phyloP scores from a whole-genome alignment of 2,113 vertebrate species.

The Prunella fulvescens region DNA sequence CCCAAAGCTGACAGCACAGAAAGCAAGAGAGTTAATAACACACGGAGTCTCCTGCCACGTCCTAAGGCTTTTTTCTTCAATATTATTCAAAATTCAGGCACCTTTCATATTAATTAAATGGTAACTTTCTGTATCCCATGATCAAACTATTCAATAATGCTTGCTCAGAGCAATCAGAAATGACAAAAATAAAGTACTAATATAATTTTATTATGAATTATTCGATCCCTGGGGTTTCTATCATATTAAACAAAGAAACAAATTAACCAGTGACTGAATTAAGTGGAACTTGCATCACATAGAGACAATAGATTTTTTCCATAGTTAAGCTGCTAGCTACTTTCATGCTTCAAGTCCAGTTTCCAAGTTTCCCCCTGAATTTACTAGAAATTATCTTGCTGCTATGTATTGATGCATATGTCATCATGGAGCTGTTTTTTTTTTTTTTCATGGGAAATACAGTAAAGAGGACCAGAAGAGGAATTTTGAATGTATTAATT shows the following conservation, averaged over 20 bases:
- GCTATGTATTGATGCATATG: neutral
- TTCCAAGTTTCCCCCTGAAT: neutral
- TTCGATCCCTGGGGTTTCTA: conserved; percentile 64
- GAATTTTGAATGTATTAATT: neutral
- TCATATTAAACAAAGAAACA: conserved; percentile 69
- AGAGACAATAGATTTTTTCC: conserved; percentile 37
- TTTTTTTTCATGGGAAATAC: neutral
- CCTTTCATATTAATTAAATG: conserved; percentile 65
- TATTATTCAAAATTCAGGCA: conserved; percentile 61
- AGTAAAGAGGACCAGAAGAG: neutral
- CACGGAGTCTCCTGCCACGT: neutral
- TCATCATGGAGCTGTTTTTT: neutral
- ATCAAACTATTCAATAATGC: conserved; percentile 59
- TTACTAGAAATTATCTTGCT: neutral
- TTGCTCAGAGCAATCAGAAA: conserved; percentile 57
- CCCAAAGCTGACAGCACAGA: neutral
- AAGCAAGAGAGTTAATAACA: conserved; percentile 37
- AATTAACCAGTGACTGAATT: conserved; percentile 60
- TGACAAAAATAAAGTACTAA: conserved; percentile 65
- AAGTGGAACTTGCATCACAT: conserved; percentile 51
- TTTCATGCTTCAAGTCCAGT: neutral
- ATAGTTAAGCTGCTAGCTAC: conserved; percentile 14
- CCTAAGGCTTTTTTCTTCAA: conserved; percentile 51
- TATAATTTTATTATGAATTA: conserved; percentile 64
- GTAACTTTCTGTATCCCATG: conserved; percentile 48